A percentile compares a stretch with the other conserved stretches of the same genome.
phyloP scores from a whole-genome alignment of 2,888 invertebrate genomes.

The Lasioglossum marginatum region DNA sequence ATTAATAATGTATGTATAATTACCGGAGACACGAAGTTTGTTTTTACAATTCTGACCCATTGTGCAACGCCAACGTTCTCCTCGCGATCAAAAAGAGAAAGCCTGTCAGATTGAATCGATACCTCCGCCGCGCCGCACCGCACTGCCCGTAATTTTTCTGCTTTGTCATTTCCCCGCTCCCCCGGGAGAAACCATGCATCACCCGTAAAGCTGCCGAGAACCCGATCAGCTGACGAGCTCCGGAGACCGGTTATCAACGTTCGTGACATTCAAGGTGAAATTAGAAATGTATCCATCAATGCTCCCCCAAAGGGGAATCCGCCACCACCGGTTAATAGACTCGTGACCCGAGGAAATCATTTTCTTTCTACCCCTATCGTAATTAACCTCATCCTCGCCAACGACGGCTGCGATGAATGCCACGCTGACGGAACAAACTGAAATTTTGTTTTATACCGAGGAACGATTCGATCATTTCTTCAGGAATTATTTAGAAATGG shows the following conservation, averaged over 20 bases:
- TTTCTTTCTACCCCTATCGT: conserved; percentile 29
- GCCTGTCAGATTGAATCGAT: background rate
- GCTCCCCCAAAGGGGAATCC: background rate
- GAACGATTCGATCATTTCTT: background rate
- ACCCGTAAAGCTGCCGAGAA: background rate
- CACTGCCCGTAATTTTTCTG: background rate
- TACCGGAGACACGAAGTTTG: background rate
- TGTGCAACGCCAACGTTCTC: background rate
- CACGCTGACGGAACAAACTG: conserved; percentile 11
- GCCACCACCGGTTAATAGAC: conserved; percentile 22
- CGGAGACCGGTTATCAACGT: background rate
- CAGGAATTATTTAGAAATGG: background rate
- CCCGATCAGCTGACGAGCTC: conserved; percentile 18
- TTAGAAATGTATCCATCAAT: conserved; percentile 32
- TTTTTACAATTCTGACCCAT: background rate
- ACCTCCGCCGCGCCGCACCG: too few species aligned
- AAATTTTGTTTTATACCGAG: conserved; percentile 1
- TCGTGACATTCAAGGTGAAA: conserved; percentile 39
- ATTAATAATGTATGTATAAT: background rate
- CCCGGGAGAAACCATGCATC: conserved; percentile 1
- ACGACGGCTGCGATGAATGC: background rate
- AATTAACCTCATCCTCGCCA: conserved; percentile 37
- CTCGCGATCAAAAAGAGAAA: background rate
- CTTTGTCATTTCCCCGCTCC: background rate
- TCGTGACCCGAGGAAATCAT: conserved; percentile 45